Conservation (phyloP, 2,888 invertebrate species). For the Pollenia griseotomentosa region DNA sequence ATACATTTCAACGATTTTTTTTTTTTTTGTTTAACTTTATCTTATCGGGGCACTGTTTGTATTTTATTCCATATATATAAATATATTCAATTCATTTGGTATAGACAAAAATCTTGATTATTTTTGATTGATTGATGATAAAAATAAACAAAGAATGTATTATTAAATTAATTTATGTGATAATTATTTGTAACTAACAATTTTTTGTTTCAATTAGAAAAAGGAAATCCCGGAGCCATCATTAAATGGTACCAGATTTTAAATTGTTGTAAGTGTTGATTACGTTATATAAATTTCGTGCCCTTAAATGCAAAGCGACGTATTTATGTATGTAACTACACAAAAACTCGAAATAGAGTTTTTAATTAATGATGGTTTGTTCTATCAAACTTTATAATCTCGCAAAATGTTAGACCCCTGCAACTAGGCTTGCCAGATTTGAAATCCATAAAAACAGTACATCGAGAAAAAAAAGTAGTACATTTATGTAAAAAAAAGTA, state of each 20-base stretch:
- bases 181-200: slow-evolving; percentile 6
- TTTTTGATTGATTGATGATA: slow-evolving; percentile 35
- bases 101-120: slow-evolving; percentile 34
- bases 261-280: not conserved
- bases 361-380: too few relatives aligned
- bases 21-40: slow-evolving; percentile 31
- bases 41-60: slow-evolving; percentile 27
- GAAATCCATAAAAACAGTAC: too few relatives aligned
- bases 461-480: too few relatives aligned
- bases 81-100: slow-evolving; percentile 5
- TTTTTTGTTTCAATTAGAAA: not conserved
- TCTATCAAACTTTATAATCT: too few relatives aligned
- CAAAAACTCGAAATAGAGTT: too few relatives aligned
- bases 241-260: slow-evolving; percentile 25
- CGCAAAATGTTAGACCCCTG: too few relatives aligned
- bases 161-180: not conserved
- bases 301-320: not conserved
- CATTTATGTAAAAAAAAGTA: too few relatives aligned
- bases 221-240: slow-evolving; percentile 14
- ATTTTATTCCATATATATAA: slow-evolving; percentile 2
- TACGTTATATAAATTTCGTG: not conserved
- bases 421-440: too few relatives aligned
- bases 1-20: slow-evolving; percentile 4
- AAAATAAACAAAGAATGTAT: not conserved
- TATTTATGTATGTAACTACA: too few relatives aligned